Evolutionary conservation across 2,888 invertebrate species (phyloP).

Genomic region (Quadriops clusia): DNA sequence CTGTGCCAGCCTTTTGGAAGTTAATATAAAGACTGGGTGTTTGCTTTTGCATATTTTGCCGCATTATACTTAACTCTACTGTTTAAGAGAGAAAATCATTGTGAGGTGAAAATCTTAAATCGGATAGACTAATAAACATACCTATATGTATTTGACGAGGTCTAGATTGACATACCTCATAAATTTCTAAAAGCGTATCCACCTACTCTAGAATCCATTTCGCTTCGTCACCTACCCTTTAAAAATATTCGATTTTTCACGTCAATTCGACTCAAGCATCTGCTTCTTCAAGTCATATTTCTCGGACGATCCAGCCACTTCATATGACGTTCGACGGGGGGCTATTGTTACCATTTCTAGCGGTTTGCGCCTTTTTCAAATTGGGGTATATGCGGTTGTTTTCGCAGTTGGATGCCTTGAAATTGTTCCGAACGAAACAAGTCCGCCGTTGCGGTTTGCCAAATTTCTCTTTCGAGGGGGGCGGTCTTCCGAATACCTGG

Average conservation of each 20-base stretch:
- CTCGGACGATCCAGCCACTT: conserved; percentile 19
- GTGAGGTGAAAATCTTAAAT: too few species aligned
- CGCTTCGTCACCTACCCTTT: conserved; percentile 17
- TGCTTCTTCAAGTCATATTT: conserved; percentile 21
- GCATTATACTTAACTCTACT: too few species aligned
- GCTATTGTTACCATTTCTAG: conserved; percentile 27
- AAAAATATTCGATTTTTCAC: conserved; percentile 20
- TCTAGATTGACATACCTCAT: conserved; percentile 18
- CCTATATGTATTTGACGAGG: too few species aligned
- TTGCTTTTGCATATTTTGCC: too few species aligned
- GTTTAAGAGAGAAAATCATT: too few species aligned
- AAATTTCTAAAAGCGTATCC: conserved; percentile 5
- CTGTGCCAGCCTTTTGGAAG: too few species aligned
- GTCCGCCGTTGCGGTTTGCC: too few species aligned
- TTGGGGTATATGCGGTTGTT: conserved; percentile 30
- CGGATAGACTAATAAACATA: too few species aligned
- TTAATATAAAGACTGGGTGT: too few species aligned
- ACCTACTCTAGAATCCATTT: conserved; percentile 9
- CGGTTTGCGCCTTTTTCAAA: conserved; percentile 29
- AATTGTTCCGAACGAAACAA: conserved; percentile 9
- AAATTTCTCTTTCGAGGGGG: too few species aligned
- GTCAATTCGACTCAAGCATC: conserved; percentile 22
- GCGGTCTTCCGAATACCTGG: too few species aligned
- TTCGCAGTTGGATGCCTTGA: conserved; percentile 30
- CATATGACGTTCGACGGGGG: conserved; percentile 24